phyloP scores from a whole-genome alignment of 2,888 invertebrate species.

The Heliconius hortense region DNA sequence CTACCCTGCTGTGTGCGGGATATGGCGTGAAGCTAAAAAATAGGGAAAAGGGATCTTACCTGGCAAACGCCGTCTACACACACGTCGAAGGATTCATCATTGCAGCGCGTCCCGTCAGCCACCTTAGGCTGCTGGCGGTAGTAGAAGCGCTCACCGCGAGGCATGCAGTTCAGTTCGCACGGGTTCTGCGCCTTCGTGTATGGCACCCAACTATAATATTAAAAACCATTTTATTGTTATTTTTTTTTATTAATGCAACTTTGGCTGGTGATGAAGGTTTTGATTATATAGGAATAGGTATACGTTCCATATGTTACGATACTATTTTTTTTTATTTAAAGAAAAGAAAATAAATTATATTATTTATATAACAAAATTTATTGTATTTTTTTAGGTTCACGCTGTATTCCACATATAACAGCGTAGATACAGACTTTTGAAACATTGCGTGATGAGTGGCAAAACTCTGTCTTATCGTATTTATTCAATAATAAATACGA shows the following conservation, averaged over 20 bases:
- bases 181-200: conserved; percentile 93
- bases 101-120: conserved; percentile 91
- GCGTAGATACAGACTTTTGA: no score
- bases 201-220: conserved; percentile 88
- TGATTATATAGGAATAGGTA: background rate
- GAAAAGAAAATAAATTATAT: no score
- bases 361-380: no score
- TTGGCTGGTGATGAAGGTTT: background rate
- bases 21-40: no score
- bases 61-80: conserved; percentile 97
- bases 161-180: conserved; percentile 98
- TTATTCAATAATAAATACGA: no score
- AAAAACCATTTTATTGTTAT: background rate
- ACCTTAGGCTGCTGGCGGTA: conserved; percentile 91
- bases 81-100: conserved; percentile 91
- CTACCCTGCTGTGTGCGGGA: no score
- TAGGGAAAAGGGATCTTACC: conserved; percentile 71
- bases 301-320: no score
- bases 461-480: no score
- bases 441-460: no score
- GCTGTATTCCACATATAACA: no score
- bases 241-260: background rate
- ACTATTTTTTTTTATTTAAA: no score
- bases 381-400: no score
- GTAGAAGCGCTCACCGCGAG: conserved; percentile 94